Evolutionary conservation across 2,888 invertebrate genomes (phyloP).

Genomic region (Cinara cedri): DNA sequence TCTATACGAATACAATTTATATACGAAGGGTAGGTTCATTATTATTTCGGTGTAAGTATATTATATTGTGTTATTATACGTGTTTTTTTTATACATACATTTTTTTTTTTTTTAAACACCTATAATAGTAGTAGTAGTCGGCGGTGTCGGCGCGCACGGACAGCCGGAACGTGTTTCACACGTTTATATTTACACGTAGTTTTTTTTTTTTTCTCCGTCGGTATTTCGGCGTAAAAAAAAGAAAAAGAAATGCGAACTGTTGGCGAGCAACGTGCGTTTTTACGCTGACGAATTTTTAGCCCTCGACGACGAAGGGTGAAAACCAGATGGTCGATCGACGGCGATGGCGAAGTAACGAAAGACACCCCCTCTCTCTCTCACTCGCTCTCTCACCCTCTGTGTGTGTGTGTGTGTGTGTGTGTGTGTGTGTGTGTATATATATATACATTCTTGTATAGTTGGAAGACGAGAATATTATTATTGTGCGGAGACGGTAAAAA

Average conservation of each 20-base stretch:
- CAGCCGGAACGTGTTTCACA: slow-evolving; percentile 45
- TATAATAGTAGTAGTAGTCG: background rate
- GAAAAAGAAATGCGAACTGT: background rate
- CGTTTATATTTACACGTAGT: slow-evolving; percentile 31
- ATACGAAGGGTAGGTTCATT: slow-evolving; percentile 42
- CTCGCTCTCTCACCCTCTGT: too few relatives aligned
- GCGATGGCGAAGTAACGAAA: slow-evolving; percentile 24
- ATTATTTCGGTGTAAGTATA: slow-evolving; percentile 33
- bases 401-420: too few relatives aligned
- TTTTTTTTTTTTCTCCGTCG: slow-evolving; percentile 16
- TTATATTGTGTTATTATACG: slow-evolving; percentile 11
- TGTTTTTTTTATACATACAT: too few relatives aligned
- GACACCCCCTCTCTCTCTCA: slow-evolving; percentile 27
- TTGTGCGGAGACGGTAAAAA: slow-evolving; percentile 33
- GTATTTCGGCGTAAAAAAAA: slow-evolving; percentile 40
- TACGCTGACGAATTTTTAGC: slow-evolving; percentile 30
- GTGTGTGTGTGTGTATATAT: too few relatives aligned
- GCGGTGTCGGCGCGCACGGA: background rate
- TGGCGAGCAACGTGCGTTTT: slow-evolving; percentile 22
- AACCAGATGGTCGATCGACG: slow-evolving; percentile 51
- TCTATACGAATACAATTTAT: background rate
- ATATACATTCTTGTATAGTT: too few relatives aligned
- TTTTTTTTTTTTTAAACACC: slow-evolving; percentile 12
- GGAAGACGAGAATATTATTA: slow-evolving; percentile 46
- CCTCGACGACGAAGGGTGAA: slow-evolving; percentile 32